phyloP scores from a whole-genome alignment of 2,113 vertebrate species.

The Trematocara variabile region DNA sequence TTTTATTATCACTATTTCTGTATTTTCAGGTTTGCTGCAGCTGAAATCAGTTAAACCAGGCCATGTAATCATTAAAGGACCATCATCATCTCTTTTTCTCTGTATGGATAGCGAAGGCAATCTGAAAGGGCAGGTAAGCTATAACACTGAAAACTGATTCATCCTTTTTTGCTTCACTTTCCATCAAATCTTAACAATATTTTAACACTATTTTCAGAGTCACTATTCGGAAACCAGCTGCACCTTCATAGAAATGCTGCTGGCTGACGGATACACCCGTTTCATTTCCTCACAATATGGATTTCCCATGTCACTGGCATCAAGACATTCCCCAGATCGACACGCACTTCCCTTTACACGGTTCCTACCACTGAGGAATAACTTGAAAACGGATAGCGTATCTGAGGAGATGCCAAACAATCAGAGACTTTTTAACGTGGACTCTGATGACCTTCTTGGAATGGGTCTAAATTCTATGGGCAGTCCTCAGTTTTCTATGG shows the following conservation, averaged over 20 bases:
- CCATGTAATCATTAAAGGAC: conserved; percentile 57
- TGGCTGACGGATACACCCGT: conserved; percentile 68
- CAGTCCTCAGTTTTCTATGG: conserved; percentile 59
- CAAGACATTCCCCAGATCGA: conserved; percentile 27
- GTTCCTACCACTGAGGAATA: conserved; percentile 63
- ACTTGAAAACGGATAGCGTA: neutral
- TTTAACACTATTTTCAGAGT: conserved; percentile 22
- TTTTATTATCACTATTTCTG: neutral
- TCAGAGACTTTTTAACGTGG: conserved; percentile 26
- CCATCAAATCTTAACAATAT: neutral
- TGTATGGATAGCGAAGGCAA: conserved; percentile 58
- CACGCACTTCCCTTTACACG: conserved; percentile 48
- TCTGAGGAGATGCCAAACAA: neutral
- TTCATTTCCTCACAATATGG: conserved; percentile 60
- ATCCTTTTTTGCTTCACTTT: neutral
- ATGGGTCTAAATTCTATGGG: conserved; percentile 30
- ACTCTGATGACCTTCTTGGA: conserved; percentile 58
- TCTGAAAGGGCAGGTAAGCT: conserved; percentile 65
- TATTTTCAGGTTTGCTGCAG: conserved; percentile 66
- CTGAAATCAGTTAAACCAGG: conserved; percentile 63
- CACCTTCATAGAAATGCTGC: conserved; percentile 68
- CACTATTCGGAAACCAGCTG: conserved; percentile 61
- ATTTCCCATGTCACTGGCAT: conserved; percentile 58
- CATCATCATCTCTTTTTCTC: conserved; percentile 62
- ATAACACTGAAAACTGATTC: neutral